Conservation (phyloP, 1,140 invertebrate genomes). For the Cherax quadricarinatus region DNA sequence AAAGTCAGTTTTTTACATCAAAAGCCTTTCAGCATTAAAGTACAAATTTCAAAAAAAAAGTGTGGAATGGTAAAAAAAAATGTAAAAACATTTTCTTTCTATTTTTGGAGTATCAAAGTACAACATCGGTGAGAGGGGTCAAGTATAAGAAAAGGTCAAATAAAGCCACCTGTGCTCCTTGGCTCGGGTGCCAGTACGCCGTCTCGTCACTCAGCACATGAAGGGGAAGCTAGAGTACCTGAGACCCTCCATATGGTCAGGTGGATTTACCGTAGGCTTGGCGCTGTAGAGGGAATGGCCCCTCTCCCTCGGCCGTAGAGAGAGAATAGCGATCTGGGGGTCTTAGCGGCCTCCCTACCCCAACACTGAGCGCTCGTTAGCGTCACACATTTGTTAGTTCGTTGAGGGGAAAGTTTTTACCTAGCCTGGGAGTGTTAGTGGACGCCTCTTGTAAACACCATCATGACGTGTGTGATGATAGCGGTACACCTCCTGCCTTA, state of each 20-base stretch:
- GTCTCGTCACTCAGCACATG: not conserved
- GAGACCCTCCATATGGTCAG: not conserved
- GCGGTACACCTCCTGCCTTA: not conserved
- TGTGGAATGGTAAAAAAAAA: too few species aligned
- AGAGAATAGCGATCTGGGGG: not conserved
- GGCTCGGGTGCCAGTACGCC: not conserved
- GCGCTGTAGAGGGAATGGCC: too few species aligned
- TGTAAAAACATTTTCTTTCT: too few species aligned
- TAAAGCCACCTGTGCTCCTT: not conserved
- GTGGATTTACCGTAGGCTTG: not conserved
- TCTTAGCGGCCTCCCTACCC: not conserved
- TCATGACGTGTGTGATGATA: not conserved
- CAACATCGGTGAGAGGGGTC: too few species aligned
- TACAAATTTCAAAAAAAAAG: too few species aligned
- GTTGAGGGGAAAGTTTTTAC: conserved; percentile 1
- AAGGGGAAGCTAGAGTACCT: not conserved
- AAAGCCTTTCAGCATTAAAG: too few species aligned
- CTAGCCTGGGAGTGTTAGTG: not conserved
- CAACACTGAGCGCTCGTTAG: not conserved
- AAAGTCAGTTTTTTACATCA: too few species aligned
- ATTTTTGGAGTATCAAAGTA: too few species aligned
- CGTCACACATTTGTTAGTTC: not conserved
- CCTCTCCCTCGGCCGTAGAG: not conserved
- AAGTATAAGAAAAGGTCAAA: not conserved
- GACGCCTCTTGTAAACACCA: not conserved